Evolutionary conservation across 2,888 invertebrate genomes (phyloP).

Genomic region (Trissonchulus latispiculum): DNA sequence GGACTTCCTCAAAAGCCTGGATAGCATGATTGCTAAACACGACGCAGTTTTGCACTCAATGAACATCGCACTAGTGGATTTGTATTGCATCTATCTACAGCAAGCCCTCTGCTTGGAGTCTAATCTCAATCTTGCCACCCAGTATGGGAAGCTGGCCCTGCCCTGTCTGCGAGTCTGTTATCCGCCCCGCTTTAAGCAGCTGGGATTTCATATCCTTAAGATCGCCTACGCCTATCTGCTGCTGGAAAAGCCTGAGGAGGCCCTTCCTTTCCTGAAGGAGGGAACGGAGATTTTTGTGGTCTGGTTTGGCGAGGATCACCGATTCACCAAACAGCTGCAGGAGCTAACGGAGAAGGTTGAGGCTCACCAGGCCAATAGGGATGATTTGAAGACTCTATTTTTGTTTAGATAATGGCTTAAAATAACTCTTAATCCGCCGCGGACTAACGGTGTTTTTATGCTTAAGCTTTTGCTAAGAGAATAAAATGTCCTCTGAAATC

Average conservation of each 20-base stretch:
- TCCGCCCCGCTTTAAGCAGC: constrained; percentile 6
- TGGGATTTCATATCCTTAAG: constrained; percentile 16
- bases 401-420: neutral
- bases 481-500: too few relatives aligned
- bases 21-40: neutral
- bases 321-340: neutral
- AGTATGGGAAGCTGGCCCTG: neutral
- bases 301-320: constrained; percentile 15
- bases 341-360: neutral
- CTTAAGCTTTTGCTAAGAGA: too few relatives aligned
- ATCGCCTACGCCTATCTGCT: constrained; percentile 1
- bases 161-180: constrained; percentile 4
- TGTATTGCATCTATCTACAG: neutral
- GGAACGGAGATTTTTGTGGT: constrained; percentile 10
- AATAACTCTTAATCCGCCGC: too few relatives aligned
- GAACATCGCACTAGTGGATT: neutral
- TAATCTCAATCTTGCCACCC: neutral
- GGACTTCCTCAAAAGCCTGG: neutral
- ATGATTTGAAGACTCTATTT: neutral
- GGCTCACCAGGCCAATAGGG: neutral
- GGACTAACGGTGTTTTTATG: too few relatives aligned
- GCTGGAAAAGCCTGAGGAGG: neutral
- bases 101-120: neutral
- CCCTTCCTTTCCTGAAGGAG: constrained; percentile 9
- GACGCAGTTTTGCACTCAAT: neutral